Evolutionary conservation across 1,140 invertebrate species (phyloP).

Genomic region (Gryllus bimaculatus): DNA sequence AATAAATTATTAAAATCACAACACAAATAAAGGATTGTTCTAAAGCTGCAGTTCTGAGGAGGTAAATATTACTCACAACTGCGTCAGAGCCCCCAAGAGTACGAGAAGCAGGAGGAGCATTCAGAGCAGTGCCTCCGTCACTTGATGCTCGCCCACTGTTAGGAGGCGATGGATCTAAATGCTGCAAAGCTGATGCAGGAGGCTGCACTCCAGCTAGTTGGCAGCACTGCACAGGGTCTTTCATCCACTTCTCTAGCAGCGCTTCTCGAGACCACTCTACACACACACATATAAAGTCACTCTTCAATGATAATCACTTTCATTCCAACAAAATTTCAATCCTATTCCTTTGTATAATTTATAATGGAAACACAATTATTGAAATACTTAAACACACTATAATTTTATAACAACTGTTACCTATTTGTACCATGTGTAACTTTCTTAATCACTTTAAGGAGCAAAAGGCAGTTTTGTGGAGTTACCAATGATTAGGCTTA

Average conservation of each 20-base stretch:
- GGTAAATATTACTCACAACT: background rate
- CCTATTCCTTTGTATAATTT: no score
- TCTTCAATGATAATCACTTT: no score
- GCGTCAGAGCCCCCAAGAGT: background rate
- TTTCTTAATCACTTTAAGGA: no score
- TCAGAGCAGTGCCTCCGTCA: background rate
- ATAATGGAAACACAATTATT: no score
- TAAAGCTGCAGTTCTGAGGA: background rate
- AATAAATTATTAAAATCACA: background rate
- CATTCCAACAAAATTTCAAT: no score
- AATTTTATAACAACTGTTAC: no score
- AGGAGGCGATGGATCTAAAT: slow-evolving; percentile 24
- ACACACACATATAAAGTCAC: slow-evolving; percentile 18
- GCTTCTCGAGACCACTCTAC: slow-evolving; percentile 63
- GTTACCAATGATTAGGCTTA: no score
- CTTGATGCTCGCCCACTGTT: background rate
- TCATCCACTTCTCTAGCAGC: slow-evolving; percentile 61
- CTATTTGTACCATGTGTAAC: no score
- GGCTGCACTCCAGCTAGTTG: slow-evolving; percentile 55
- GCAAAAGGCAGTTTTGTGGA: no score
- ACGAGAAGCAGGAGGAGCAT: background rate
- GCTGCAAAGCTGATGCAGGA: slow-evolving; percentile 40
- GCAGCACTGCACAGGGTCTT: slow-evolving; percentile 54
- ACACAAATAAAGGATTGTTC: background rate
- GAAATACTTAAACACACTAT: no score